Conservation (phyloP, 2,888 invertebrate genomes). For the Meta bourneti region DNA sequence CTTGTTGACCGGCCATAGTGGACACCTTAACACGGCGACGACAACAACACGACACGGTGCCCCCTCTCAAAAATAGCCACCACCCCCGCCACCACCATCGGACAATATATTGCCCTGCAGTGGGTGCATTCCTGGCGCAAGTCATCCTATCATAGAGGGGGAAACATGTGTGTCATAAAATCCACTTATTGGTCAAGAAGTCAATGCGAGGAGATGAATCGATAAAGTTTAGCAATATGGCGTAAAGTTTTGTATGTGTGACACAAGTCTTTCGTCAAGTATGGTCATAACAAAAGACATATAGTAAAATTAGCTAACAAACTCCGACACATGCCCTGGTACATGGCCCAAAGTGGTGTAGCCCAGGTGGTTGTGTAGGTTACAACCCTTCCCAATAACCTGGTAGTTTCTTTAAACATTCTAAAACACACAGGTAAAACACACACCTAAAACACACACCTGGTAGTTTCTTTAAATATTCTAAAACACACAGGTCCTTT, state of each 20-base stretch:
- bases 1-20: conserved; percentile 76
- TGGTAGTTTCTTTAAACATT: no score
- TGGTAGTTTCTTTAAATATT: no score
- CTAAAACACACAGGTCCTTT: no score
- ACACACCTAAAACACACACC: no score
- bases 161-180: background rate
- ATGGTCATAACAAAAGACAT: background rate
- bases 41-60: background rate
- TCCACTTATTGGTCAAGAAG: conserved; percentile 1
- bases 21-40: conserved; percentile 66
- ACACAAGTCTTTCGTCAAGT: background rate
- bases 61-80: conserved; percentile 41
- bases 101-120: conserved; percentile 18
- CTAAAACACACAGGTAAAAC: no score
- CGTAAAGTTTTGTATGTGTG: background rate
- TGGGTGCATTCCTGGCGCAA: conserved; percentile 20
- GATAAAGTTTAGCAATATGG: background rate
- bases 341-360: no score
- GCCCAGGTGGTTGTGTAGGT: no score
- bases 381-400: no score
- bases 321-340: no score
- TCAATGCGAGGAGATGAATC: background rate
- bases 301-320: no score
- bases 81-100: background rate
- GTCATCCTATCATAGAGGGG: background rate